Evolutionary conservation across 2,888 invertebrate genomes (phyloP).

Genomic region (Labia minor): DNA sequence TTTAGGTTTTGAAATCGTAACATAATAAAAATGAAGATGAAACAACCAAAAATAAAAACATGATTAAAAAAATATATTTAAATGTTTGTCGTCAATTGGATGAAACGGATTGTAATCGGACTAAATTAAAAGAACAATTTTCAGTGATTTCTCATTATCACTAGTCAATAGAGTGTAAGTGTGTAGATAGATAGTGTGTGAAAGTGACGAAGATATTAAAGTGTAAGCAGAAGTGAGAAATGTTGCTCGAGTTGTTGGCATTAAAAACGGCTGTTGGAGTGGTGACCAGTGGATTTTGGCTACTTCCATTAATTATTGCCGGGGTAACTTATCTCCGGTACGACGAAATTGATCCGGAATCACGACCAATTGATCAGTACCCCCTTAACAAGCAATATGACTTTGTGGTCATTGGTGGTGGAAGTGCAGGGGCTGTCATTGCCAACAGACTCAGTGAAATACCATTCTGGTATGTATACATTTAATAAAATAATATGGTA

Average conservation of each 20-base stretch:
- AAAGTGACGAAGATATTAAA: not conserved
- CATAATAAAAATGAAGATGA: not conserved
- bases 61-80: not conserved
- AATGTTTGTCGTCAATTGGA: not conserved
- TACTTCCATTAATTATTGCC: constrained; percentile 70
- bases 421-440: constrained; percentile 82
- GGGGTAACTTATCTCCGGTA: constrained; percentile 72
- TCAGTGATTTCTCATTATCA: too few species aligned
- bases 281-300: constrained; percentile 53
- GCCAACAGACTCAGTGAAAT: constrained; percentile 68
- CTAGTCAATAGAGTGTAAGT: not conserved
- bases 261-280: constrained; percentile 25
- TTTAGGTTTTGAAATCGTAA: not conserved
- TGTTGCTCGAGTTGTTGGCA: constrained; percentile 25
- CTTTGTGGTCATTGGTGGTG: constrained; percentile 73
- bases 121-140: too few species aligned
- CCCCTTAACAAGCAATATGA: constrained; percentile 65
- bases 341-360: constrained; percentile 69
- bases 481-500: too few species aligned
- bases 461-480: constrained; percentile 26
- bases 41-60: not conserved
- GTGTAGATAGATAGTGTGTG: not conserved
- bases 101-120: too few species aligned
- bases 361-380: constrained; percentile 57
- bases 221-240: constrained; percentile 15